Evolutionary conservation across 2,113 vertebrate species (phyloP).

Genomic region (Acinonyx jubatus): DNA sequence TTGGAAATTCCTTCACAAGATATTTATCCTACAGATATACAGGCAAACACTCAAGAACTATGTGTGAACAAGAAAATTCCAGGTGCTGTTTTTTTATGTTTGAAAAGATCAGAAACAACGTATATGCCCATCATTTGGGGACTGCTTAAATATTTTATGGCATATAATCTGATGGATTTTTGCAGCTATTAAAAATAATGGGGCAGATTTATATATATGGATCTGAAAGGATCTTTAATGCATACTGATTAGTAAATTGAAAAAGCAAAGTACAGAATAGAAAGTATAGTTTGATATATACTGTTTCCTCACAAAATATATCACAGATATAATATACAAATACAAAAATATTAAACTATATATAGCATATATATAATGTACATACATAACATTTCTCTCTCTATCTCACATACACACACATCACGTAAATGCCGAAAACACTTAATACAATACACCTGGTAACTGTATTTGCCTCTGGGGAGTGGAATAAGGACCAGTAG

Average conservation of each 20-base stretch:
- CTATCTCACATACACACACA: not conserved
- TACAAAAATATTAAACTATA: not conserved
- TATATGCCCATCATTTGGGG: not conserved
- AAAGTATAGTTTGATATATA: not conserved
- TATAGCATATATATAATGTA: not conserved
- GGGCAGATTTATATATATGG: not conserved
- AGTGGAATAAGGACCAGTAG: not conserved
- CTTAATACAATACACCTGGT: not conserved
- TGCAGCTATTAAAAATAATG: not conserved
- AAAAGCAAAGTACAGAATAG: not conserved
- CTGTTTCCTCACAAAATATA: constrained; percentile 1
- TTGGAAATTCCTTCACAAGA: constrained; percentile 2
- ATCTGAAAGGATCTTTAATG: constrained; percentile 7
- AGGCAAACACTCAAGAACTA: not conserved
- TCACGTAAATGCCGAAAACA: not conserved
- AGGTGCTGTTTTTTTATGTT: not conserved
- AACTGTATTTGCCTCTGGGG: not conserved
- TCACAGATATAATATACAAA: not conserved
- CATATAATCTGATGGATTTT: not conserved
- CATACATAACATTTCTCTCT: not conserved
- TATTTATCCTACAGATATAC: not conserved
- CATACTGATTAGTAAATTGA: not conserved
- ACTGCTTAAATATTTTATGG: not conserved
- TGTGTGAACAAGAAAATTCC: not conserved
- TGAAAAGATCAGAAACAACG: not conserved